Base-by-base conservation (phyloP, 1,140 invertebrate species). In the Drosophila equinoxialis region DNA sequence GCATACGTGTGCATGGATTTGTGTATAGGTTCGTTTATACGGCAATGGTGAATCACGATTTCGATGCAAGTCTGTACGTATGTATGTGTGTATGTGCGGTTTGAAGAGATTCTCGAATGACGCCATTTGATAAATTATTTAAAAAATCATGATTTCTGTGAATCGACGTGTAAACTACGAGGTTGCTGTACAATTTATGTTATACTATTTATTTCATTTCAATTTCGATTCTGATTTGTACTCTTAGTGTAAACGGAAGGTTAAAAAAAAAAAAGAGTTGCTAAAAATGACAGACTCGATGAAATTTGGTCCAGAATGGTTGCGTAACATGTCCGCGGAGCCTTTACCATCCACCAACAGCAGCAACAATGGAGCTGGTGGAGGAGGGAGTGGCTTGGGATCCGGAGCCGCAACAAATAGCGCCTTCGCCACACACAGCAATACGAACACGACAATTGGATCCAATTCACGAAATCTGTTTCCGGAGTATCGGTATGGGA, bases 251-350 rank as follows among this genome's bases (percentile, higher is more conserved):
- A 66, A 62, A 61, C 35, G 35, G 71, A 73, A 55, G 17, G 45
- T 51, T 8, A 20, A 6, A 48, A 48, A 8, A 48, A 51, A 79
- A 68, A 35, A 64, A 76, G 35, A 78, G 54, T 59, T 71, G 68
- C 37, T 68, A 4, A 87, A 79, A 90, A 95, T 95, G 94, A 95
- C 94, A 77, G 94, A 95, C 93, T 95, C 95, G 65, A 94, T 95
- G 94, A 95, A 95, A 93, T 95, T 95, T 93, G 95, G 95, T 92
- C 95, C 95, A 81, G 95, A 95, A 92, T 95, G 95, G 95, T 93
- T 95, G 85, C 94, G 95, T 77, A 95, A 95, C 91, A 92, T 95
- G 90, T 94, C 94, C 60, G 79, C 93, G 51, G 93, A 93, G 84
- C 80, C 80, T 26, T 62, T 77, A 14, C 30, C 55, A 26, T 63